Base-by-base conservation (phyloP, 2,888 invertebrate species). In the Teinopalpus imperialis region DNA sequence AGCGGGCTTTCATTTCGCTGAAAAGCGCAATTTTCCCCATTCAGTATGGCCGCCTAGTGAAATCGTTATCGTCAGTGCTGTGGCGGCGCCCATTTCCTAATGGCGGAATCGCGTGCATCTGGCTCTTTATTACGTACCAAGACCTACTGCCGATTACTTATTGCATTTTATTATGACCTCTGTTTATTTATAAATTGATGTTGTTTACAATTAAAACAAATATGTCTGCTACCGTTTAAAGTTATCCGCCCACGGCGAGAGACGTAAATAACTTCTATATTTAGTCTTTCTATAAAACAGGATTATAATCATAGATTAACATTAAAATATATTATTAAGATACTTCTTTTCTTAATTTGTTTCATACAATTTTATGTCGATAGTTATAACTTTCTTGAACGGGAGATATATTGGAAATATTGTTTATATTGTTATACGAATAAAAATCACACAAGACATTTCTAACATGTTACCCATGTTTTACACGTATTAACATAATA, bases 11-110 rank as follows among this genome's bases (percentile, higher is more conserved):
- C 73, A 81, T 85, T 79, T 81, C 63, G 73, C 74, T 83, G 82
- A 81, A 85, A 85, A 86, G 83, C 78, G 76, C 81, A 85, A 81
- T 86, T 85, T 82, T 85, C 81, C 69, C 77, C 72, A 78, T 83
- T 83, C 78, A 76, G 64, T 77, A 75, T 74, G 69, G 72, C 73
- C 71, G 77, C 74, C 76, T 75, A 73, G 80, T 76, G 76, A 71
- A 86, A 82, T 81, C 79, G 83, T 81, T 85, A 83, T 82, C 76
- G 77, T 77, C 72, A 72, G 70, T 69, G 69, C 63, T 74, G 76
- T 65, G 70, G 74, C 71, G 63, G 76, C 74, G 71, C 79, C 83
- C 80, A 80, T 83, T 82, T 76, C 75, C 80, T 87, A 86, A 87
- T 87, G 79, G 81, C 74, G 66, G 70, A 66, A 74, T 87, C 74